Evolutionary conservation across 2,797 vertebrate genomes (phyloP), one percentile per base, ranked within the genome.

Genomic region (Kryptolebias ocellatus): DNA sequence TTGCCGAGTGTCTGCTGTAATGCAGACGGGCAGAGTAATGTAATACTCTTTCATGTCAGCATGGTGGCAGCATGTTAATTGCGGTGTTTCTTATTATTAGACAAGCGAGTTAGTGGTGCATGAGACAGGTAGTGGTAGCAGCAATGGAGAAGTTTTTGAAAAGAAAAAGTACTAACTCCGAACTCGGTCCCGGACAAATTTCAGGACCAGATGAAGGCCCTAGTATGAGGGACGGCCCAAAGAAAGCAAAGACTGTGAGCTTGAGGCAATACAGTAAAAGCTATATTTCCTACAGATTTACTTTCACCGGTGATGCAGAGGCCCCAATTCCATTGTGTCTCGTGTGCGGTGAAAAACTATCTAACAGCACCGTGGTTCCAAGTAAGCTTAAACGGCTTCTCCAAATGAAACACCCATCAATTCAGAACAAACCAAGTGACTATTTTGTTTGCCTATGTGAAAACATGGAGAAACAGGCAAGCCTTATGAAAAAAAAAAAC

Each of bases 221-320:
- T n/a, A 56, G 44, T 31, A 72, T 68, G 45, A 68, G 58, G 49
- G 3, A 20, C 28, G 37, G 65, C 15, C 31, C 69, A 60, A 73
- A 73, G 20, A 53, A 53, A 44, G 4, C 3, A 29, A 44, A 53
- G 6, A 60, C 3, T 1, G 59, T 24, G 11, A 49, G 14, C 15
- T 12, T 5, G 24, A 53, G 51, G 51, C 10, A 1, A 53, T 53
- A 15, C 20, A 29, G 27, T 11, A 7, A 53, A 16, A 29, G 12
- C 4, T 53, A 16, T 53, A 3, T 29, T 53, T 12, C 24, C 2
- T 29, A 0, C 7, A 3, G 31, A 34, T 34, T 34, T 34, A 34
- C 31, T 34, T 34, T 34, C 31, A 34, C 31, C 31, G 31, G 31
- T 34, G 31, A 34, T 34, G 4, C 31, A 34, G 7, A 4, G 7